Base-by-base conservation (phyloP, 2,113 vertebrate species). In the Symphodus melops region DNA sequence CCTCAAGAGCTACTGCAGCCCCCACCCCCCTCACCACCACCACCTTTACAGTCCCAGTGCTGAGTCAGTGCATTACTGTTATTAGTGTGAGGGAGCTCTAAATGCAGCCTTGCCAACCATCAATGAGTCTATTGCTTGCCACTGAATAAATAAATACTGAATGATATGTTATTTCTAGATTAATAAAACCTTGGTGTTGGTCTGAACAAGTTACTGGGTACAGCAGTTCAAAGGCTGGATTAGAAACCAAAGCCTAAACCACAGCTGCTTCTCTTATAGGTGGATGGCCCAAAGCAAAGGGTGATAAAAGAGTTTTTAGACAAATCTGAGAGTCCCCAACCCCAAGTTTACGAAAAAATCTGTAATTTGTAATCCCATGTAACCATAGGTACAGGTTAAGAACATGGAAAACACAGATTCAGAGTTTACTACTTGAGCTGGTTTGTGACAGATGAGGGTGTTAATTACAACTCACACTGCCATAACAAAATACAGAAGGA, bases 61-160 rank as follows among this genome's bases (percentile, higher is more conserved):
- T 92, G 88, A 92, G 86, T 92, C 91, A 92, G 90, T 90, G 77
- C 85, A 91, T 92, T 90, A 90, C 77, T 52, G 73, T 88, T 86
- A 88, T 87, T 90, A 87, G 74, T 83, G 68, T 39, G 76, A 86
- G 72, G 55, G 10, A 61, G 72, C 61, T 75, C 77, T 77, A 55
- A 79, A 81, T 60, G 69, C 72, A 72, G 69, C 68, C 72, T 80
- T 72, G 55, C 64, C 60, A 60, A 49, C 86, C 65, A 65, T 78
- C 67, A 68, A 57, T 59, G 28, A 21, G 20, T 59, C 53, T 72
- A 41, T 25, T 16, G 53, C 48, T 72, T 4, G 9, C 14, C 55
- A 5, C 7, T 54, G 74, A 77, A 76, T 81, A 71, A 75, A 72
- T 62, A 75, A 58, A 65, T 71, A 81, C 28, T 41, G 57, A 75